Evolutionary conservation across 2,888 invertebrate genomes (phyloP).

Genomic region (Melieria picta): DNA sequence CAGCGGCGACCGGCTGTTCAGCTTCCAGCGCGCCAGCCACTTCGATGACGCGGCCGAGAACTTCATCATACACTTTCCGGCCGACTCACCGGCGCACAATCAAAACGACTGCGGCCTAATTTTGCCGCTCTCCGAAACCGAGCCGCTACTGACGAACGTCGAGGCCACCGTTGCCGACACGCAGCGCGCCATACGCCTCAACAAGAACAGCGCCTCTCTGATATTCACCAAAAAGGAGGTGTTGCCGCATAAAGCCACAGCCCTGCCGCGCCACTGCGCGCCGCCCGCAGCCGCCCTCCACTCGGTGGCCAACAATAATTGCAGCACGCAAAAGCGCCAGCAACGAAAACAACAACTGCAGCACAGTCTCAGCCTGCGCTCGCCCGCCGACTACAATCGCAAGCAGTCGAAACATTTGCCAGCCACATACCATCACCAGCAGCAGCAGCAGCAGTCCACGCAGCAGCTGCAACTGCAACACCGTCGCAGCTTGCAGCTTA

Average conservation of each 20-base stretch:
- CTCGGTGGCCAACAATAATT: slow-evolving; percentile 43
- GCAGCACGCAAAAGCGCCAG: slow-evolving; percentile 31
- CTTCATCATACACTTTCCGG: slow-evolving; percentile 60
- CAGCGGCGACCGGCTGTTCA: slow-evolving; percentile 26
- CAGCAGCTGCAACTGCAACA: slow-evolving; percentile 58
- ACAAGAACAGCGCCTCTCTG: slow-evolving; percentile 63
- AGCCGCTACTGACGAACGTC: slow-evolving; percentile 61
- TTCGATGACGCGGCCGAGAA: slow-evolving; percentile 62
- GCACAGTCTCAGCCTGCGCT: slow-evolving; percentile 21
- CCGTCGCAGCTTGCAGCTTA: slow-evolving; percentile 62
- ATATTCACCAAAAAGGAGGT: slow-evolving; percentile 64
- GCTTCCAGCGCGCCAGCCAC: slow-evolving; percentile 44
- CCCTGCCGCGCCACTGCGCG: slow-evolving; percentile 11
- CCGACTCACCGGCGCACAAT: slow-evolving; percentile 50
- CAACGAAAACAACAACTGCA: slow-evolving; percentile 23
- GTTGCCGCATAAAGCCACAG: slow-evolving; percentile 30
- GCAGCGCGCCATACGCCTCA: slow-evolving; percentile 60
- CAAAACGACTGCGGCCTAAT: slow-evolving; percentile 42
- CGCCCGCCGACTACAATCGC: slow-evolving; percentile 39
- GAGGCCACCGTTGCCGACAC: slow-evolving; percentile 59
- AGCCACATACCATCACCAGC: slow-evolving; percentile 49
- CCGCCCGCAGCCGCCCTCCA: slow-evolving; percentile 15
- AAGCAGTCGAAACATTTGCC: slow-evolving; percentile 45
- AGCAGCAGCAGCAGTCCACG: slow-evolving; percentile 53
- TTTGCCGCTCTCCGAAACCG: slow-evolving; percentile 62